These are phyloP conservation scores for Capreolus pygargus DNA, from an alignment of 2,113 vertebrate genomes.

Conservation along the genomic window DNA sequence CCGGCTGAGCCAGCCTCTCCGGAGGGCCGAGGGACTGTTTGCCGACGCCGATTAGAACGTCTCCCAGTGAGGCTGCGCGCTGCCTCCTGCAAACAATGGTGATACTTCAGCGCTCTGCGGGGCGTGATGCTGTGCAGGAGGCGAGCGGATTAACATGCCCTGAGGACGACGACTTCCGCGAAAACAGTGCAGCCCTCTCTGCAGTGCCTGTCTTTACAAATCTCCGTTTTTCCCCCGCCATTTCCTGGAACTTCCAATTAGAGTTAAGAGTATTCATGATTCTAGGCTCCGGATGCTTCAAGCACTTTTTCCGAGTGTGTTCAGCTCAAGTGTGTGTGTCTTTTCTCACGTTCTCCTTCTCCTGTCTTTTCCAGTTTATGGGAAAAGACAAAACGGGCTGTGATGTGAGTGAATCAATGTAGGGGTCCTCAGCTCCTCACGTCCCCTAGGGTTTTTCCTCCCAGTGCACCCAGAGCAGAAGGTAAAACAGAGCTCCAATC, in stretches of 20 bases:
- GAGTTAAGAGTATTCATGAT: no score
- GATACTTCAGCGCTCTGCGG: background rate
- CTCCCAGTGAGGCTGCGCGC: rapidly evolving
- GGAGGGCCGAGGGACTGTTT: rapidly evolving
- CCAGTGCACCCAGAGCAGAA: rapidly evolving
- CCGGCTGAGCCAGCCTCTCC: rapidly evolving
- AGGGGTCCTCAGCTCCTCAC: rapidly evolving
- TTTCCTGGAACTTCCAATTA: background rate
- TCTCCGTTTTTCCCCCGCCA: no score
- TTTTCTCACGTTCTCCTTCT: rapidly evolving
- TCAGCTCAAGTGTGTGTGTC: rapidly evolving
- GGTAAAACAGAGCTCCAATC: rapidly evolving
- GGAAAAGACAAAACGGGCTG: background rate
- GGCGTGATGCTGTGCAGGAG: rapidly evolving
- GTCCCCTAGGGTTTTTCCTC: rapidly evolving
- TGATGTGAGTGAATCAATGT: rapidly evolving
- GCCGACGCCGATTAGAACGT: rapidly evolving
- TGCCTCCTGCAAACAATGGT: background rate
- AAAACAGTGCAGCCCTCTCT: background rate
- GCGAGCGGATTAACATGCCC: rapidly evolving
- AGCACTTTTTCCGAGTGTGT: background rate
- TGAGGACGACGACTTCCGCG: rapidly evolving
- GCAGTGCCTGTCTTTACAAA: rapidly evolving
- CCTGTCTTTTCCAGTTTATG: background rate
- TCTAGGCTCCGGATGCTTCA: background rate